These are phyloP conservation scores for Balearica regulorum DNA, from an alignment of 2,797 vertebrate species.

Conservation along the genomic window DNA sequence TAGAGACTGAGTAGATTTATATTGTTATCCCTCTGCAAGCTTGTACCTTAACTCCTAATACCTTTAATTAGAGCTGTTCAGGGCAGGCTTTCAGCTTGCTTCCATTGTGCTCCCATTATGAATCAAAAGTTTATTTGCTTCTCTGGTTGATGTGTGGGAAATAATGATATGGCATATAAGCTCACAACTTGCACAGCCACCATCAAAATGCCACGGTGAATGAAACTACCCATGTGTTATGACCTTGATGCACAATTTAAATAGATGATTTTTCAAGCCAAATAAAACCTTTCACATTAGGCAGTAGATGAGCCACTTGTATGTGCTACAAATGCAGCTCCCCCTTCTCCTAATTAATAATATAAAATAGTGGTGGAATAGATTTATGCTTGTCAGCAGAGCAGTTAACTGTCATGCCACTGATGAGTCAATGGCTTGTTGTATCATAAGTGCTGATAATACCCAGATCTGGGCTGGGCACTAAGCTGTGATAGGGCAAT, in stretches of 20 bases:
- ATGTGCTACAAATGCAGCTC: conserved; percentile 5
- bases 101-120: background rate
- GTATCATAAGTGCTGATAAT: conserved; percentile 51
- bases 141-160: conserved; percentile 10
- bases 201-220: conserved; percentile 34
- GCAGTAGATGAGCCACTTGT: conserved; percentile 45
- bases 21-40: background rate
- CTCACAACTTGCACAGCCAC: background rate
- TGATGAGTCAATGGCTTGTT: conserved; percentile 70
- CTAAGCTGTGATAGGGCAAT: conserved; percentile 48
- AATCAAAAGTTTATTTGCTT: conserved; percentile 55
- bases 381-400: conserved; percentile 69
- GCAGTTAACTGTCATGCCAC: conserved; percentile 53
- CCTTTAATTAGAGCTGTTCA: conserved; percentile 1
- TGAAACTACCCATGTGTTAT: conserved; percentile 34
- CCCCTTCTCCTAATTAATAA: conserved; percentile 61
- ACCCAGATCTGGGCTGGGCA: conserved; percentile 44
- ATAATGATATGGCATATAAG: background rate
- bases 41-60: background rate
- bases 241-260: conserved; percentile 59
- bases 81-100: background rate
- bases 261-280: conserved; percentile 35
- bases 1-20: background rate
- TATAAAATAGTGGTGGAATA: conserved; percentile 28
- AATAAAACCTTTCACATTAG: conserved; percentile 61